Conservation (phyloP, 2,888 invertebrate species). For the Peribatodes rhomboidaria region DNA sequence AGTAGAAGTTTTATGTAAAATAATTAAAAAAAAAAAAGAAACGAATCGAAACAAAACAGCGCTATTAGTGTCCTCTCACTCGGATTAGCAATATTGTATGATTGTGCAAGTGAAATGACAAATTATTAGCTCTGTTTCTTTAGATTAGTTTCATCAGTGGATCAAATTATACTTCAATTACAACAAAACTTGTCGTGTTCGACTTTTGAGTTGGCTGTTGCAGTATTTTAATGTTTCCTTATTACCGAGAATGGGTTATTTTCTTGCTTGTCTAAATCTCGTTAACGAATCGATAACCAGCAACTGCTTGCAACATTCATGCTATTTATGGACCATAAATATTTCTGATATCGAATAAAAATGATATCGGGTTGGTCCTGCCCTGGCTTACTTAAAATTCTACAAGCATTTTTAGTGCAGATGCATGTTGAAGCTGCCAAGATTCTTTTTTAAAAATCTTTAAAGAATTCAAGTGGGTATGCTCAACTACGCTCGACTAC, state of each 20-base stretch:
- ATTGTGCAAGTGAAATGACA: too few relatives aligned
- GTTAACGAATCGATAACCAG: too few relatives aligned
- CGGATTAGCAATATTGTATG: too few relatives aligned
- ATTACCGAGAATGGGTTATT: neutral
- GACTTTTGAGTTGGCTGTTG: neutral
- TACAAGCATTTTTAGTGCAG: constrained; percentile 4
- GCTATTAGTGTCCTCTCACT: too few relatives aligned
- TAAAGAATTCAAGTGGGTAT: constrained; percentile 7
- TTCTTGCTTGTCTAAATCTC: neutral
- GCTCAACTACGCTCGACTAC: constrained; percentile 4
- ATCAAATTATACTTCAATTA: neutral
- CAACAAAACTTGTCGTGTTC: neutral
- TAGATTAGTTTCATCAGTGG: too few relatives aligned
- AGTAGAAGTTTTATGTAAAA: too few relatives aligned
- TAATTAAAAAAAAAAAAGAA: too few relatives aligned
- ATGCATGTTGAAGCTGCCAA: constrained; percentile 14
- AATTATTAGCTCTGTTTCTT: too few relatives aligned
- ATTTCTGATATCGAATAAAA: neutral
- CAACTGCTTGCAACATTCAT: too few relatives aligned
- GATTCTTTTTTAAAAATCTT: constrained; percentile 17
- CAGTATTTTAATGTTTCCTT: constrained; percentile 6
- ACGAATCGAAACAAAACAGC: too few relatives aligned
- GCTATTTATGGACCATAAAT: too few relatives aligned
- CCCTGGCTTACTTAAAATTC: neutral
- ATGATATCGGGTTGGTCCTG: neutral